phyloP scores from a whole-genome alignment of 2,113 vertebrate genomes.

The Haemorhous mexicanus region DNA sequence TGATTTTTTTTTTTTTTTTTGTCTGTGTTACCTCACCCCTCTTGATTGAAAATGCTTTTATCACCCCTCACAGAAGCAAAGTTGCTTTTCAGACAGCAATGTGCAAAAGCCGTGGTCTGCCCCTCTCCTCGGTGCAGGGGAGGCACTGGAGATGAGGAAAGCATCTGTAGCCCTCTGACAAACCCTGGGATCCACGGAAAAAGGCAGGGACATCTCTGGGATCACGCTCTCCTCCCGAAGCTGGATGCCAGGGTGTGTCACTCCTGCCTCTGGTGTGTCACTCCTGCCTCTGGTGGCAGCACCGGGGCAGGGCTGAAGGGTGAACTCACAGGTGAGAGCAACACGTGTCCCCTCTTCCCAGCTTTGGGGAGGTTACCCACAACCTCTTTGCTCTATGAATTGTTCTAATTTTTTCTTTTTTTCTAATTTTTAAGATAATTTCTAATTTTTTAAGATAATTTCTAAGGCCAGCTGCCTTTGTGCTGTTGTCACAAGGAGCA shows the following conservation, averaged over 20 bases:
- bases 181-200: accelerated
- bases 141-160: neutral
- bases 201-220: neutral
- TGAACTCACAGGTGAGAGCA: neutral
- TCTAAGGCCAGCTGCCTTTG: neutral
- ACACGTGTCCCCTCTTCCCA: neutral
- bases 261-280: neutral
- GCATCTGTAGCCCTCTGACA: neutral
- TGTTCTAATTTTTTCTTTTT: accelerated
- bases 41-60: neutral
- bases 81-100: neutral
- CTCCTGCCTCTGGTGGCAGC: neutral
- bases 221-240: neutral
- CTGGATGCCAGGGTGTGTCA: neutral
- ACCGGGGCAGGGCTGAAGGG: neutral
- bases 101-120: neutral
- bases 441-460: accelerated
- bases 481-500: neutral
- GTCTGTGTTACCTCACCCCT: neutral
- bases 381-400: neutral
- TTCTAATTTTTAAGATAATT: neutral
- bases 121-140: neutral
- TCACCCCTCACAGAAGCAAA: neutral
- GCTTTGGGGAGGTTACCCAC: neutral
- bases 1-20: neutral